Base-by-base conservation (phyloP, 2,797 vertebrate species). In the Aeoliscus strigatus region DNA sequence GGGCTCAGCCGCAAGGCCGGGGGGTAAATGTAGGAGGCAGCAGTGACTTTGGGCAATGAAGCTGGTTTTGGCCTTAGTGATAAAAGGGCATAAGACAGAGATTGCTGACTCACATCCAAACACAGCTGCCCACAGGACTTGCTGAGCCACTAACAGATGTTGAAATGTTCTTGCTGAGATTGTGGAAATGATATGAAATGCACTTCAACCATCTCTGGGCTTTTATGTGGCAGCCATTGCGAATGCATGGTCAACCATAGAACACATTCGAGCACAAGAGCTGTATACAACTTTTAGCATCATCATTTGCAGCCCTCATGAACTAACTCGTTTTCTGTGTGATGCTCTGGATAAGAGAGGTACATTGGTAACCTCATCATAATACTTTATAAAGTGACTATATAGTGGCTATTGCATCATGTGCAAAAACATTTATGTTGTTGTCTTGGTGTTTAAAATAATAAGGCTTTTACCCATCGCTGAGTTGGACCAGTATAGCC, bases 401-500 rank as follows among this genome's bases (percentile, higher is more conserved):
- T 1, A n/a, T 73, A 73, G 71, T 71, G 46, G 39, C 44, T 40
- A 10, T n/a, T n/a, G n/a, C 66, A 54, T 60, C 55, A 31, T 48
- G 58, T 53, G 43, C 28, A n/a, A 51, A 52, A 53, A 60, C 24
- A 48, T 25, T 59, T 55, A 33, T 61, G 21, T 50, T 36, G 41
- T 44, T 49, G 56, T 37, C 61, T n/a, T n/a, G n/a, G n/a, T n/a
- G n/a, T n/a, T n/a, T n/a, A n/a, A n/a, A n/a, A n/a, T n/a, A n/a
- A n/a, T n/a, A n/a, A 11, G 14, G 13, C 34, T 47, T 80, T 49
- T 87, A 98, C 96, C 93, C 94, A 57, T 93, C 92, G 2, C 75
- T 91, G 84, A 91, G 86, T 73, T 89, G 93, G 80, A 94, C 90
- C 82, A 99, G 87, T 41, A 99, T 92, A 59, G 94, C 94, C 58